Base-by-base conservation (phyloP, 2,113 vertebrate genomes). In the Ammospiza caudacuta region DNA sequence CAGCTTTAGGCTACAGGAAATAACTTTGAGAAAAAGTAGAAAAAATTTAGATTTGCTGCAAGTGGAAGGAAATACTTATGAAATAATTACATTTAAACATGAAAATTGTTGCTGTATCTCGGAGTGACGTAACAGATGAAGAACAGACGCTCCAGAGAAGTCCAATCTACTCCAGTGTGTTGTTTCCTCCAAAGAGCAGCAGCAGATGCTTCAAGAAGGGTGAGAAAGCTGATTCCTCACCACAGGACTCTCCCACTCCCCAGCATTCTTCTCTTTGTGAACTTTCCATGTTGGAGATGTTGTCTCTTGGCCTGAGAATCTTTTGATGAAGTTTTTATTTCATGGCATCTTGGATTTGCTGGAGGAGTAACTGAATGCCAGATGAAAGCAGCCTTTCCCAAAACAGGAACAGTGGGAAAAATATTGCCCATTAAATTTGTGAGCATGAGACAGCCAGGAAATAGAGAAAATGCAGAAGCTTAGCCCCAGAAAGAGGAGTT, bases 271-370 rank as follows among this genome's bases (percentile, higher is more conserved):
- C 47, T 23, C 9, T n/a, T 39, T 44, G 8, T 49, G 29, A 84
- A 44, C n/a, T 81, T 74, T 61, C 27, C 41, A 39, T 44, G 27
- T 10, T 54, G 72, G 46, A 70, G 27, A 44, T 23, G 10, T 18
- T 44, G 12, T 16, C 12, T 59, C 23, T 68, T 51, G 64, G 10
- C 54, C 31, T 39, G 46, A 81, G 73, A 78, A 29, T 5, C 35
- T 91, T 89, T 33, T 70, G 29, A 52, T 52, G 24, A 66, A 52
- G 29, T 35, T 95, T 89, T 81, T 74, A 41, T 82, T 82, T 70
- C 46, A 27, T n/a, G 29, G 5, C 24, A 24, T 13, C 64, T 33
- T 44, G 61, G n/a, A 35, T 55, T 79, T 75, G 6, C 37, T 33
- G 27, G 37, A 70, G 55, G 46, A 66, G 28, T 33, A 66, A 54